These are phyloP conservation scores for Microvelia longipes DNA, from an alignment of 1,140 invertebrate genomes.

Conservation along the genomic window DNA sequence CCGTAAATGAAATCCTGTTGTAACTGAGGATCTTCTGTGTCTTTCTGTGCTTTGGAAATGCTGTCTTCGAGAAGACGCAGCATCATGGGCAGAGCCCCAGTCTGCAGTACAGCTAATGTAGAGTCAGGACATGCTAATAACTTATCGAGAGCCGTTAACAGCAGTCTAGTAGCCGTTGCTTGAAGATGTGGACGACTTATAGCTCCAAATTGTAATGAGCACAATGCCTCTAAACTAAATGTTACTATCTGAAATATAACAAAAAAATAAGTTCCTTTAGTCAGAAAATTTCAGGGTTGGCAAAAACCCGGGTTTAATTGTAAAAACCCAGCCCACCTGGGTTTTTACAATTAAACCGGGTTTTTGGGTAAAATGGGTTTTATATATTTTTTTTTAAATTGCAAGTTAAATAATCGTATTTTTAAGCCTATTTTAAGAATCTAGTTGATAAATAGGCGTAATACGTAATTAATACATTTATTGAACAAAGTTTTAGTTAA, in stretches of 20 bases:
- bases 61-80: constrained; percentile 15
- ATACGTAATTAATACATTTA: too few relatives aligned
- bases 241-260: constrained; percentile 42
- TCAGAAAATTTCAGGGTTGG: too few relatives aligned
- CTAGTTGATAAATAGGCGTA: too few relatives aligned
- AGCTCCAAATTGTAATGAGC: constrained; percentile 40
- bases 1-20: constrained; percentile 45
- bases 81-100: constrained; percentile 40
- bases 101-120: constrained; percentile 41
- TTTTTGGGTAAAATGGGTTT: constrained; percentile 40
- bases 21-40: constrained; percentile 21
- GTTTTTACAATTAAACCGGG: constrained; percentile 32
- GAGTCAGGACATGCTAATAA: constrained; percentile 39
- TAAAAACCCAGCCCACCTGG: too few relatives aligned
- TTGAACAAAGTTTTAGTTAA: too few relatives aligned
- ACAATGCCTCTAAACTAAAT: constrained; percentile 42
- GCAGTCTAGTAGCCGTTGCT: constrained; percentile 38
- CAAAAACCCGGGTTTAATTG: too few relatives aligned
- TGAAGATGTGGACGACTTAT: constrained; percentile 35
- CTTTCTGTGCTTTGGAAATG: constrained; percentile 11
- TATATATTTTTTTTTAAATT: too few relatives aligned
- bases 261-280: too few relatives aligned
- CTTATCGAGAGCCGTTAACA: constrained; percentile 40
- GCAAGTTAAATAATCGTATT: too few relatives aligned
- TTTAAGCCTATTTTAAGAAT: too few relatives aligned